These are phyloP conservation scores for Clistopyga incitator DNA, from an alignment of 2,888 invertebrate species.

Conservation along the genomic window DNA sequence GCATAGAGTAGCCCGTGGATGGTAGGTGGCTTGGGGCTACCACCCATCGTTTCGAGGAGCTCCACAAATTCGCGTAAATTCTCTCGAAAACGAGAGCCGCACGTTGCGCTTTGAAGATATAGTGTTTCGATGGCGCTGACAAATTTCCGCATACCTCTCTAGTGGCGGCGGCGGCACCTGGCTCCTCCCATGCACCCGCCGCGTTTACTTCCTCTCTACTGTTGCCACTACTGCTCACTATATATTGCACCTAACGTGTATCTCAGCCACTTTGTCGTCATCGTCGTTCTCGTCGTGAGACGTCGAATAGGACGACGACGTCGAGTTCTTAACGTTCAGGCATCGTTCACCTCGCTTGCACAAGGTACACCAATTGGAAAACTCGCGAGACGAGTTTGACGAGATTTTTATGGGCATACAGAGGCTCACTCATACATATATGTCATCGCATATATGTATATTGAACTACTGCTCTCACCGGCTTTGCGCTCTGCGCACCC, in stretches of 20 bases:
- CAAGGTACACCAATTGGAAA: slow-evolving; percentile 60
- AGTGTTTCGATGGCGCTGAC: slow-evolving; percentile 59
- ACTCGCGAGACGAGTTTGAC: slow-evolving; percentile 66
- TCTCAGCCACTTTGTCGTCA: slow-evolving; percentile 39
- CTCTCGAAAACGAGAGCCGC: slow-evolving; percentile 16
- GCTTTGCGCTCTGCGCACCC: background rate
- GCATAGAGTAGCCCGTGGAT: background rate
- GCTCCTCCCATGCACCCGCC: slow-evolving; percentile 36
- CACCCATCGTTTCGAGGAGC: slow-evolving; percentile 19
- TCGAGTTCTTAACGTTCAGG: slow-evolving; percentile 59
- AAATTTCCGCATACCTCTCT: slow-evolving; percentile 54
- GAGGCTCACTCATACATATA: background rate
- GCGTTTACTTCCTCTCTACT: slow-evolving; percentile 28
- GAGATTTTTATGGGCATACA: slow-evolving; percentile 64
- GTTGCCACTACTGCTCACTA: slow-evolving; percentile 1
- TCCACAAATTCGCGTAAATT: slow-evolving; percentile 55
- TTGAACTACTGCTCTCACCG: background rate
- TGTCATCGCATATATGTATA: slow-evolving; percentile 1
- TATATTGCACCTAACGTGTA: slow-evolving; percentile 29
- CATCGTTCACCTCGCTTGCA: slow-evolving; percentile 56
- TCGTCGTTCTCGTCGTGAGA: slow-evolving; percentile 39
- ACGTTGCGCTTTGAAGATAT: slow-evolving; percentile 36
- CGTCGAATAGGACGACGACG: slow-evolving; percentile 16
- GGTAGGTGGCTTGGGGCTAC: background rate
- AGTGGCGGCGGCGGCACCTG: slow-evolving; percentile 44